Percentiles rank a stretch among this genome's conserved stretches.
These are phyloP conservation scores for Neosilurus mollespiculum DNA, from an alignment of 2,797 vertebrate genomes.

Conservation along the genomic window DNA sequence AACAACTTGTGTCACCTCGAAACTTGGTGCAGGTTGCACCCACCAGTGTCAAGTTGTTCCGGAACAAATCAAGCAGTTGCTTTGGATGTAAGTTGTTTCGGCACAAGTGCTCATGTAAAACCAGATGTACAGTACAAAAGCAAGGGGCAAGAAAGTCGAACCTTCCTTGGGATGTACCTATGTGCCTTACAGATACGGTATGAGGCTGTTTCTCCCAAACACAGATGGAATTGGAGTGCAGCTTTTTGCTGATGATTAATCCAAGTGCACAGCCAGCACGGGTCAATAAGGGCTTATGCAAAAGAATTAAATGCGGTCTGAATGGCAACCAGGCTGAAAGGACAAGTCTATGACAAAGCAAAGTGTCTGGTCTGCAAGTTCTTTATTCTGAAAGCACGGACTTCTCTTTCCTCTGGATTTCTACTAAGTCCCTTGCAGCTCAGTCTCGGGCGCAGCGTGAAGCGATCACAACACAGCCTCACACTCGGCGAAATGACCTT, in stretches of 20 bases:
- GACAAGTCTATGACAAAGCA: constrained; percentile 31
- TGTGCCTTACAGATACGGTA: constrained; percentile 21
- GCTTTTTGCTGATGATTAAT: constrained; percentile 61
- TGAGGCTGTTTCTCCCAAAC: constrained; percentile 35
- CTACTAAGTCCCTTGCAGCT: constrained; percentile 3
- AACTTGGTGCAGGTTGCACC: no score
- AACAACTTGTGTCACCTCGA: no score
- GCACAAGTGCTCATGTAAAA: no score
- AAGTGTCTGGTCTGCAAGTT: constrained; percentile 21
- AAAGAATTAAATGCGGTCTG: constrained; percentile 41
- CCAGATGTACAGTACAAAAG: not conserved
- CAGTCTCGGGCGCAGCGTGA: constrained; percentile 28
- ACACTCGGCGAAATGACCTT: constrained; percentile 62
- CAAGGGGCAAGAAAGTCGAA: not conserved
- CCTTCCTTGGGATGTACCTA: not conserved
- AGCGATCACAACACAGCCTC: constrained; percentile 36
- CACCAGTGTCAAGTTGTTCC: no score
- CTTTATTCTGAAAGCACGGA: constrained; percentile 2
- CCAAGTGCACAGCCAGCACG: constrained; percentile 31
- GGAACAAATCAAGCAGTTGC: no score
- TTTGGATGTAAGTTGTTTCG: no score
- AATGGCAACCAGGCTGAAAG: constrained; percentile 31
- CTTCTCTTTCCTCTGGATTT: not conserved
- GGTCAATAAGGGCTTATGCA: constrained; percentile 66
- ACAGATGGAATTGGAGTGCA: constrained; percentile 19